Percentiles rank a stretch among this genome's conserved stretches.
Conservation (phyloP, 2,113 vertebrate genomes). For the Clinocottus analis region DNA sequence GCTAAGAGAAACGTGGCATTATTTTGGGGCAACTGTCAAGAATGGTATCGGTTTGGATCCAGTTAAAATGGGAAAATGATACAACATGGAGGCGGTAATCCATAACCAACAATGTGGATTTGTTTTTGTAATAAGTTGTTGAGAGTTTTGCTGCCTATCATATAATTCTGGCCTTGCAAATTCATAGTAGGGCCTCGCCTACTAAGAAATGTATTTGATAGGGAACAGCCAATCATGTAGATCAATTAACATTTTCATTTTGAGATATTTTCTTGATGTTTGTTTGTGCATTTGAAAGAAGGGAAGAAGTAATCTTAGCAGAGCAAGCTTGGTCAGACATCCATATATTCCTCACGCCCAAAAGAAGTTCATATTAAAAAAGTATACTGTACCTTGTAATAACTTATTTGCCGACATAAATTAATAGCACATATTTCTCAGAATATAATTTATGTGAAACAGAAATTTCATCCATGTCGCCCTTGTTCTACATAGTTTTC, state of each 20-base stretch:
- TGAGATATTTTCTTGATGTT: not conserved
- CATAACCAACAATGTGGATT: not conserved
- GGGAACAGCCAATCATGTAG: not conserved
- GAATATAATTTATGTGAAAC: too few species aligned
- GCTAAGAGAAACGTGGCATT: not conserved
- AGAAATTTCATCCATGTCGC: too few species aligned
- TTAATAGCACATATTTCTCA: too few species aligned
- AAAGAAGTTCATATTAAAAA: too few species aligned
- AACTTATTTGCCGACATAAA: too few species aligned
- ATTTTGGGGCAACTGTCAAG: not conserved
- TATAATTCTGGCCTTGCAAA: not conserved
- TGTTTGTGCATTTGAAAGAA: not conserved
- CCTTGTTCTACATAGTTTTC: too few species aligned
- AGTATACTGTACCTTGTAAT: too few species aligned
- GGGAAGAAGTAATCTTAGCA: not conserved
- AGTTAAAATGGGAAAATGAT: not conserved
- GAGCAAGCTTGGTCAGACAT: too few species aligned
- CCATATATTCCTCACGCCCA: too few species aligned
- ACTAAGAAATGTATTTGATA: not conserved
- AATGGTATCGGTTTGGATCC: not conserved
- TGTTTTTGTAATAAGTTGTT: not conserved
- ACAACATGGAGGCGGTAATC: not conserved
- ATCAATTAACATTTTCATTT: not conserved
- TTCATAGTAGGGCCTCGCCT: too few species aligned
- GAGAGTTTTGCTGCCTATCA: not conserved